These are phyloP conservation scores for Malurus leucopterus DNA, from an alignment of 2,797 vertebrate species.

Conservation along the genomic window DNA sequence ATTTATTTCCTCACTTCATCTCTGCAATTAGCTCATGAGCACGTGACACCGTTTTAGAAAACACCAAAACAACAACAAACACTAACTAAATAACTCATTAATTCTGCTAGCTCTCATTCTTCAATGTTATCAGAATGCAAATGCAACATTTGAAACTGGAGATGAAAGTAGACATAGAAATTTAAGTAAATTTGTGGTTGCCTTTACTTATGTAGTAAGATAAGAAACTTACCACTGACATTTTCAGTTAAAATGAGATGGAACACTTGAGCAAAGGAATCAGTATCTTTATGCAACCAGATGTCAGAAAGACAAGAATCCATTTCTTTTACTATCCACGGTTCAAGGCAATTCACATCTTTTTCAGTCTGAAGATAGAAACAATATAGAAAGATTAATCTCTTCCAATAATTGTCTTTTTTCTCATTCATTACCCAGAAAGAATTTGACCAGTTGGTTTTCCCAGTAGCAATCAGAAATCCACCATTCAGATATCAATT, in stretches of 20 bases:
- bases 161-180: too few relatives aligned
- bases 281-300: constrained; percentile 85
- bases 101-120: too few relatives aligned
- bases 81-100: too few relatives aligned
- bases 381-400: not conserved
- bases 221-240: too few relatives aligned
- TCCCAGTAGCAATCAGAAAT: not conserved
- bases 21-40: not conserved
- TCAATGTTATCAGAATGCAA: too few relatives aligned
- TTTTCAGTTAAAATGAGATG: too few relatives aligned
- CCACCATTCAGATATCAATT: not conserved
- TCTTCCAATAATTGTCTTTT: not conserved
- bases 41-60: not conserved
- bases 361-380: constrained; percentile 75
- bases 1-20: not conserved
- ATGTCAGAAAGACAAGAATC: constrained; percentile 89
- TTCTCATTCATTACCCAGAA: not conserved
- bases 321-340: constrained; percentile 89
- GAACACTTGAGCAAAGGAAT: constrained; percentile 75
- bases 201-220: too few relatives aligned
- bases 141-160: too few relatives aligned
- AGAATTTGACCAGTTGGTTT: not conserved
- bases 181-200: too few relatives aligned
- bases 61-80: not conserved
- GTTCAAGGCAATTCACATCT: constrained; percentile 79